These are phyloP conservation scores for honey bee (Apis mellifera) DNA, from an alignment of 1,140 invertebrate species.

Conservation along the genomic window DNA sequence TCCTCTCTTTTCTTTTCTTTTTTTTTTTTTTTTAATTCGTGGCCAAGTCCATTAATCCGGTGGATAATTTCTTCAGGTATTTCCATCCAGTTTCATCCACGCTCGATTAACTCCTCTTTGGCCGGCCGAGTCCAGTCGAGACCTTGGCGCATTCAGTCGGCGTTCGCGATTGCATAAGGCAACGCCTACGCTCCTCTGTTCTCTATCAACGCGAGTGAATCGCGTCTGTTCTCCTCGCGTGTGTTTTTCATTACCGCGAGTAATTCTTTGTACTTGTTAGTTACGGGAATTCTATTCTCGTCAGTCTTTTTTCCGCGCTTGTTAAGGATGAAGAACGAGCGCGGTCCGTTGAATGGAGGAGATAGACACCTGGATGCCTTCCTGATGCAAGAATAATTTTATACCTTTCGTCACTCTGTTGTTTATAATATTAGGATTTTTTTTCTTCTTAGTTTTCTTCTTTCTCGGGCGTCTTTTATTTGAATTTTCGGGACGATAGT, in stretches of 20 bases:
- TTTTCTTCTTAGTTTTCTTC: neutral
- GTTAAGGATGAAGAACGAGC: neutral
- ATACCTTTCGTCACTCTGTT: neutral
- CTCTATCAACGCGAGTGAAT: neutral
- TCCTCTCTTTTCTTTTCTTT: neutral
- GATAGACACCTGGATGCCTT: neutral
- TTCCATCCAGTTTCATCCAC: constrained; percentile 47
- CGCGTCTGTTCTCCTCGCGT: neutral
- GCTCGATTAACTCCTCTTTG: constrained; percentile 62
- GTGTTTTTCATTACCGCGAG: neutral
- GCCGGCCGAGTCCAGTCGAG: constrained; percentile 29
- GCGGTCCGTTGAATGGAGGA: neutral
- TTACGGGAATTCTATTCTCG: no score
- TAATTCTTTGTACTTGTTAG: neutral
- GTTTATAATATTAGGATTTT: neutral
- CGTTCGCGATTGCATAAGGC: constrained; percentile 41
- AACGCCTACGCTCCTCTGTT: constrained; percentile 3
- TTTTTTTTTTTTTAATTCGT: neutral
- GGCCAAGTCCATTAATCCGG: neutral
- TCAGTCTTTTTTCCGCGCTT: neutral
- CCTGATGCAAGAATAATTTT: neutral
- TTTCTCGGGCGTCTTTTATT: neutral
- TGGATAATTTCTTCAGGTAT: constrained; percentile 53
- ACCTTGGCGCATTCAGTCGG: constrained; percentile 51
- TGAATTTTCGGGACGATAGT: no score